Conservation (phyloP, 2,888 invertebrate genomes). For the Mesorhabditis sp. region DNA sequence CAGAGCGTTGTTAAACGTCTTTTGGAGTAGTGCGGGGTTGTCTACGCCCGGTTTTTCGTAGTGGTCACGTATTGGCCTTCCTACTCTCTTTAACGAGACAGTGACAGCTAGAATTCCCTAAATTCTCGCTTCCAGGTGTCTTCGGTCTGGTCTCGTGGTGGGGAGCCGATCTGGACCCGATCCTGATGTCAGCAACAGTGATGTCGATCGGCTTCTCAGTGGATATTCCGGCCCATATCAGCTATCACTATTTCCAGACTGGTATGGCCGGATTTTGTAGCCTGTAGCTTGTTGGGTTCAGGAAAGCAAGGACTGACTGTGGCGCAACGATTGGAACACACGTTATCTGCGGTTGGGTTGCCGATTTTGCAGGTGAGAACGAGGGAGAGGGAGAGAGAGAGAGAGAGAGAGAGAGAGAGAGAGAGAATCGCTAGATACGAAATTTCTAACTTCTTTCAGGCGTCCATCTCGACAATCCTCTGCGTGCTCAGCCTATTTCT, state of each 20-base stretch:
- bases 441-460: slow-evolving; percentile 12
- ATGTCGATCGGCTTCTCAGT: slow-evolving; percentile 57
- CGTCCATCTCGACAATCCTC: slow-evolving; percentile 48
- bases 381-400: too few species aligned
- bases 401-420: too few species aligned
- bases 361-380: slow-evolving; percentile 50
- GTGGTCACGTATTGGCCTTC: too few species aligned
- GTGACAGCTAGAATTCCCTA: too few species aligned
- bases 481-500: slow-evolving; percentile 50
- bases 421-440: not conserved
- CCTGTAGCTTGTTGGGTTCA: slow-evolving; percentile 12
- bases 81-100: too few species aligned
- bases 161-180: slow-evolving; percentile 54
- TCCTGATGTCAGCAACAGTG: slow-evolving; percentile 52
- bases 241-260: slow-evolving; percentile 53
- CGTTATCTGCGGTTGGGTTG: slow-evolving; percentile 51
- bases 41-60: too few species aligned
- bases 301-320: slow-evolving; percentile 28
- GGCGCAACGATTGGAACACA: slow-evolving; percentile 38
- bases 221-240: slow-evolving; percentile 56
- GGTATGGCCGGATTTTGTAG: slow-evolving; percentile 16
- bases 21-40: too few species aligned
- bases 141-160: slow-evolving; percentile 54
- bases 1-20: too few species aligned
- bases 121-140: slow-evolving; percentile 35